Evolutionary conservation across 1,140 invertebrate species (phyloP).

Genomic region (Aphaenogaster floridana): DNA sequence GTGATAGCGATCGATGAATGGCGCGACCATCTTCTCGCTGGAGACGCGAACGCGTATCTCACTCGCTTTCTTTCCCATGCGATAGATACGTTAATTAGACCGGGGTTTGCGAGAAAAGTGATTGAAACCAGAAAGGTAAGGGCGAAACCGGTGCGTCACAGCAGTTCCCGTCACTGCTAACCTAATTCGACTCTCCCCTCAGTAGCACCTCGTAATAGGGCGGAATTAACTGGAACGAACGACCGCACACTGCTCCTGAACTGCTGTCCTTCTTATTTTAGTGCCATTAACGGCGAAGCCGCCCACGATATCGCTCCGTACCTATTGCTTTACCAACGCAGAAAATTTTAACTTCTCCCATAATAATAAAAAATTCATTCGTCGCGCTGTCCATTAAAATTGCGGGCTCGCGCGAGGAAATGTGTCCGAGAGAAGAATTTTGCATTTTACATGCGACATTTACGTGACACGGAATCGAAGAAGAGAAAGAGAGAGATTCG

Average conservation of each 20-base stretch:
- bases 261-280: conserved; percentile 51
- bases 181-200: conserved; percentile 62
- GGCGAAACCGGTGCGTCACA: conserved; percentile 60
- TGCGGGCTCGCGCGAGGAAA: not conserved
- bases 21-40: conserved; percentile 10
- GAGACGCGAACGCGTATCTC: not conserved
- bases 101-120: conserved; percentile 56
- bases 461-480: conserved; percentile 37
- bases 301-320: not conserved
- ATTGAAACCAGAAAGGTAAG: conserved; percentile 62
- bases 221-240: conserved; percentile 64
- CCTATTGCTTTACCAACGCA: not conserved
- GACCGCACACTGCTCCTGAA: not conserved
- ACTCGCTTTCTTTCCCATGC: conserved; percentile 43
- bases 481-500: conserved; percentile 27
- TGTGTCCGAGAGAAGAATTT: conserved; percentile 9
- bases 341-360: conserved; percentile 24
- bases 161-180: conserved; percentile 63
- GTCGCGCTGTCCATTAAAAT: conserved; percentile 8
- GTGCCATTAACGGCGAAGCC: not conserved
- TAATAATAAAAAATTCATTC: conserved; percentile 53
- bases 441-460: conserved; percentile 48
- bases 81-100: conserved; percentile 67
- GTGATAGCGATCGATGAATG: conserved; percentile 57
- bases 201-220: conserved; percentile 60